Evolutionary conservation across 2,797 vertebrate species (phyloP), one percentile per base, ranked within the genome.

Genomic region (Myotis daubentonii): DNA sequence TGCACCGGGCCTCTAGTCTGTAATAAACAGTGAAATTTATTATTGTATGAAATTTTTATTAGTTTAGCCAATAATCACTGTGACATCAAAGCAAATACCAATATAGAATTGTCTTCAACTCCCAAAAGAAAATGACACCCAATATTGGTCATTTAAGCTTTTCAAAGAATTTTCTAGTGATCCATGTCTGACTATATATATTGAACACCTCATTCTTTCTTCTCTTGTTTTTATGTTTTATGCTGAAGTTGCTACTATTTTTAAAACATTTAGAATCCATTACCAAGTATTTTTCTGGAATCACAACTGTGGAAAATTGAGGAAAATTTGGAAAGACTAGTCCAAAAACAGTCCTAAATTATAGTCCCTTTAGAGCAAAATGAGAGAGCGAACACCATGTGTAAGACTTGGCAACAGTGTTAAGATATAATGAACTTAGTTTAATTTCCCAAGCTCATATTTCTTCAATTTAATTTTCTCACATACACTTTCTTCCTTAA

Each of bases 231-330:
- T 55, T 41, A 23, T 57, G 2, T 71, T 78, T 72, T 55, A 68
- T 16, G 2, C 47, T 65, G 36, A 68, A 55, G 57, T 80, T 60
- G 12, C 19, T 55, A 57, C 53, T 81, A 55, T 75, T 66, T 82
- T 92, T 19, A 89, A 84, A 91, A 57, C 47, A 28, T 44, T 47
- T 33, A 88, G 41, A 87, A 80, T 41, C 33, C 47, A 89, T 93
- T 93, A 30, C 25, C 60, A 84, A 71, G 20, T 89, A 5, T 57
- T 95, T 95, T 93, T 94, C 76, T 84, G 60, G 49, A 91, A 70
- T 91, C 49, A 41, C 49, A 57, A 74, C 49, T 75, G 78, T 92
- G 22, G 57, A 95, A 92, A 92, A 93, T 70, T n/a, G 44, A 30
- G 28, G 57, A 25, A 60, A 93, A 47, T 68, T 66, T 91, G 57